phyloP scores from a whole-genome alignment of 2,888 invertebrate genomes.

The Mythimna lalbum region DNA sequence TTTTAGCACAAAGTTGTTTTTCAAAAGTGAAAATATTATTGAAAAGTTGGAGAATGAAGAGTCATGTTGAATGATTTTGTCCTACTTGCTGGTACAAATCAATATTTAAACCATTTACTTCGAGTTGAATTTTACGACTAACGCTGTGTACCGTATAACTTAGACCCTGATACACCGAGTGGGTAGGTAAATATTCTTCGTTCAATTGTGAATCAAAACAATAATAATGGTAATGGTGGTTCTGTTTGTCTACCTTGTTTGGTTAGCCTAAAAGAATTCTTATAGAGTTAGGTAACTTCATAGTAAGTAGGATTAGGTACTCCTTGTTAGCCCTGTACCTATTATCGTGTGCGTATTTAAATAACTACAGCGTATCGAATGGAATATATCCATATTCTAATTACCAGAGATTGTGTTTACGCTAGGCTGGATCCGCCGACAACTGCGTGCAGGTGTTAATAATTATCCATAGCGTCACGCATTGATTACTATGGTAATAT shows the following conservation, averaged over 20 bases:
- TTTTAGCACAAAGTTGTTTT: not conserved
- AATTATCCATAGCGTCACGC: constrained; percentile 61
- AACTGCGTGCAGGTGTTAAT: constrained; percentile 64
- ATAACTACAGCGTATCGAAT: constrained; percentile 44
- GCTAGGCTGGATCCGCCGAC: constrained; percentile 51
- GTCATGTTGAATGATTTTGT: constrained; percentile 23
- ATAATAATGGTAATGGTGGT: constrained; percentile 34
- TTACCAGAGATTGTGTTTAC: constrained; percentile 61
- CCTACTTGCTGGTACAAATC: constrained; percentile 35
- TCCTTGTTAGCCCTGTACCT: constrained; percentile 28
- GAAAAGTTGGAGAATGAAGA: not conserved
- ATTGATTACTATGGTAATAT: constrained; percentile 62
- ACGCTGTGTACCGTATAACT: constrained; percentile 8
- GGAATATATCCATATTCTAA: constrained; percentile 62
- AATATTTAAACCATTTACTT: constrained; percentile 48
- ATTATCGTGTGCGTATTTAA: constrained; percentile 47
- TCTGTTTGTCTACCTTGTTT: not conserved
- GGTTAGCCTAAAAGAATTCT: not conserved
- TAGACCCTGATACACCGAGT: constrained; percentile 14
- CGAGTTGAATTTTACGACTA: constrained; percentile 45
- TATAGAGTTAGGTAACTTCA: not conserved
- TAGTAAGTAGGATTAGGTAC: not conserved
- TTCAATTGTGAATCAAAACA: constrained; percentile 36
- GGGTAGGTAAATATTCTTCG: constrained; percentile 8
- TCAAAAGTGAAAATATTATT: not conserved